Evolutionary conservation across 2,888 invertebrate genomes (phyloP).

Genomic region (Malthinus flaveolus): DNA sequence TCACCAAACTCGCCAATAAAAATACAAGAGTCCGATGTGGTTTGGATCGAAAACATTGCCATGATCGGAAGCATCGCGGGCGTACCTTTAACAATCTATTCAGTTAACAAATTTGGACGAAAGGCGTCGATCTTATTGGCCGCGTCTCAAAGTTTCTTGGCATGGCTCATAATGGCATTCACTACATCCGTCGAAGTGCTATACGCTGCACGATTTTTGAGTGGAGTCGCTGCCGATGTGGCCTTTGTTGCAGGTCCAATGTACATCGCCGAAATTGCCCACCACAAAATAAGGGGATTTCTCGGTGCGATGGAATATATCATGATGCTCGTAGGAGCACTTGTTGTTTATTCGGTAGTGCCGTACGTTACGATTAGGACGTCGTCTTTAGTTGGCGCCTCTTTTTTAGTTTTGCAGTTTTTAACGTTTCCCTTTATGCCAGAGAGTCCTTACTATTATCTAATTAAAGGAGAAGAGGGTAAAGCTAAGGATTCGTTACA

Average conservation of each 20-base stretch:
- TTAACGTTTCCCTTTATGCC: slow-evolving; percentile 64
- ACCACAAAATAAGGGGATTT: slow-evolving; percentile 62
- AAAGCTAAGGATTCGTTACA: slow-evolving; percentile 59
- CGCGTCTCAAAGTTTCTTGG: slow-evolving; percentile 63
- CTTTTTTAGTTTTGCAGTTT: slow-evolving; percentile 61
- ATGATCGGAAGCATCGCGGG: slow-evolving; percentile 44
- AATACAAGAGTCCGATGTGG: slow-evolving; percentile 38
- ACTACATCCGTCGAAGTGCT: slow-evolving; percentile 61
- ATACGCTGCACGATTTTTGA: slow-evolving; percentile 60
- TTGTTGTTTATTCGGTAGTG: slow-evolving; percentile 64
- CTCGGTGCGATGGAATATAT: slow-evolving; percentile 65
- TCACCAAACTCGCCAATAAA: slow-evolving; percentile 40
- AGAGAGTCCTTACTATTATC: slow-evolving; percentile 61
- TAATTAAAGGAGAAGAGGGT: slow-evolving; percentile 48
- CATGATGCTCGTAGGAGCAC: slow-evolving; percentile 61
- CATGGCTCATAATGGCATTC: slow-evolving; percentile 66
- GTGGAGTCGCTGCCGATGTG: slow-evolving; percentile 60
- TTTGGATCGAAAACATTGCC: slow-evolving; percentile 38
- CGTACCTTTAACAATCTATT: not conserved
- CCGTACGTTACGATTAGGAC: slow-evolving; percentile 59
- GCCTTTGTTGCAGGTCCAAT: slow-evolving; percentile 56
- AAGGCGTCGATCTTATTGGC: slow-evolving; percentile 65
- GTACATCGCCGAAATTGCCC: slow-evolving; percentile 63
- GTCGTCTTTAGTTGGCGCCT: slow-evolving; percentile 60
- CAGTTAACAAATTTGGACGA: slow-evolving; percentile 56